Evolutionary conservation across 37 sponge, comb jelly and placozoan genomes (phyloP).

Genomic region (Ephydatia muelleri): DNA sequence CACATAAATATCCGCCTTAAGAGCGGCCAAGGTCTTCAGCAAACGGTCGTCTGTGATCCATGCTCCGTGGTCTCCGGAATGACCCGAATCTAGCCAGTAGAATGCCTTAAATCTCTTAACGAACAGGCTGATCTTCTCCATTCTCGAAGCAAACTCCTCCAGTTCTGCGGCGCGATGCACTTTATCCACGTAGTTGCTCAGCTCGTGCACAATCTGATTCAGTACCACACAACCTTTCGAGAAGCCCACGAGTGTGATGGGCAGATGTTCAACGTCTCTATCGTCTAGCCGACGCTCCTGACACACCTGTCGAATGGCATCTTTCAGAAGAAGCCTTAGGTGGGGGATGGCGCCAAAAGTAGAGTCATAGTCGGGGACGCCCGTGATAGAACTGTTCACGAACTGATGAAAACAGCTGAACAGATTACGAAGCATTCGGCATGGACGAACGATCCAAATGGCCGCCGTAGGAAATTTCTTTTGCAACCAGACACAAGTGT

Average conservation of each 20-base stretch:
- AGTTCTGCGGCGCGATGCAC: not conserved
- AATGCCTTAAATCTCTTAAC: conserved; percentile 45
- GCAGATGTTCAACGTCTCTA: conserved; percentile 6
- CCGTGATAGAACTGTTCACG: conserved; percentile 59
- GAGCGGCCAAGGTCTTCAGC: conserved; percentile 31
- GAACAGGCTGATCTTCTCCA: conserved; percentile 31
- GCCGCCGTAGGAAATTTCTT: conserved; percentile 58
- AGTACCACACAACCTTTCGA: conserved; percentile 94
- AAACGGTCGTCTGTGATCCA: conserved; percentile 73
- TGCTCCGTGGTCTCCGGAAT: conserved; percentile 72
- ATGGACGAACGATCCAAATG: conserved; percentile 71
- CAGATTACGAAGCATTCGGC: conserved; percentile 59
- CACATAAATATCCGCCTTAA: conserved; percentile 51
- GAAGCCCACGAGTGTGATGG: conserved; percentile 76
- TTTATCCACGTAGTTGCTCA: conserved; percentile 36
- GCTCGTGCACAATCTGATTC: conserved; percentile 81
- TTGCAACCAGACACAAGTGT: conserved; percentile 52
- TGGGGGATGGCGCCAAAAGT: conserved; percentile 58
- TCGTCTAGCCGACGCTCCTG: conserved; percentile 8
- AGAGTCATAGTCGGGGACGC: conserved; percentile 61
- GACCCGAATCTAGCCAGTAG: conserved; percentile 92
- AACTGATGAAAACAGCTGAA: conserved; percentile 82
- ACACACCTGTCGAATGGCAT: conserved; percentile 29
- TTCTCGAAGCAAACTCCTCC: not conserved
- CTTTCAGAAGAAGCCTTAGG: conserved; percentile 36